phyloP scores from a whole-genome alignment of 1,140 invertebrate genomes.

The Ceratina australensis region DNA sequence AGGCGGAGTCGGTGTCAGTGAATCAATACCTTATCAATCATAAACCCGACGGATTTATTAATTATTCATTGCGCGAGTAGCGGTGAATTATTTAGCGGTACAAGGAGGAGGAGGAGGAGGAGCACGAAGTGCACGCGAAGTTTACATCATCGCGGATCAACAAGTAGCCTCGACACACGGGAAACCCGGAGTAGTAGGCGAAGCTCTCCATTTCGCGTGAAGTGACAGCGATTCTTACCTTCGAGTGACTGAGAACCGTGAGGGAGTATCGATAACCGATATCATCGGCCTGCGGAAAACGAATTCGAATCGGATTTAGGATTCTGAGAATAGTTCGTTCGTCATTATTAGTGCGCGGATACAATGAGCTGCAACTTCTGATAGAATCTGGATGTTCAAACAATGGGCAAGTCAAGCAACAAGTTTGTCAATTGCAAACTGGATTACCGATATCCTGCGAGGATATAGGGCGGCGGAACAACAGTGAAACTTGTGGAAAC shows the following conservation, averaged over 20 bases:
- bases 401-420: too few relatives aligned
- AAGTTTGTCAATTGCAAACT: too few relatives aligned
- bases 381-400: too few relatives aligned
- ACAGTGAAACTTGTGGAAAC: background rate
- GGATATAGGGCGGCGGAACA: background rate
- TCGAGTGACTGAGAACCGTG: background rate
- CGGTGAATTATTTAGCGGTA: background rate
- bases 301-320: background rate
- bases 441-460: too few relatives aligned
- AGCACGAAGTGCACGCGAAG: background rate
- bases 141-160: conserved; percentile 16
- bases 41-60: too few relatives aligned
- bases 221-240: background rate
- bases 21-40: too few relatives aligned
- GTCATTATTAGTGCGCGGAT: too few relatives aligned
- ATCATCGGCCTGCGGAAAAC: background rate
- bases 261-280: background rate
- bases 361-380: too few relatives aligned
- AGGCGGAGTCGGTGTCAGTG: too few relatives aligned
- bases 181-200: background rate
- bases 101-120: too few relatives aligned
- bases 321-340: too few relatives aligned
- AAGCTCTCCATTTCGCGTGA: background rate
- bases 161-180: conserved; percentile 33
- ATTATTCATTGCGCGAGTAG: background rate